These are phyloP conservation scores for Temnothorax ravouxi DNA, from an alignment of 2,888 invertebrate genomes.

Conservation along the genomic window DNA sequence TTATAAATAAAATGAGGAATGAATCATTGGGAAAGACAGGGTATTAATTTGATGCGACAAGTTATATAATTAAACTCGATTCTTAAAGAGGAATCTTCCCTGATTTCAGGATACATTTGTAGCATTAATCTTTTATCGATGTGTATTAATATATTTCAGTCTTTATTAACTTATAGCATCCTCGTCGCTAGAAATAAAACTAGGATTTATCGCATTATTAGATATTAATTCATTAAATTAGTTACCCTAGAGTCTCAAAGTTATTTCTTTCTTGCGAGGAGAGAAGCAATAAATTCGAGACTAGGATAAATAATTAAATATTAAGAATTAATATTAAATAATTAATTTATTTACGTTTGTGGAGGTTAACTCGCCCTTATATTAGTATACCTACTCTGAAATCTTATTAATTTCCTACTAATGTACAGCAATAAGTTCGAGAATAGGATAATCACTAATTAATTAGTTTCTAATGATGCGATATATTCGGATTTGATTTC, in stretches of 20 bases:
- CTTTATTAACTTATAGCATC: neutral
- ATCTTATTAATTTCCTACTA: slow-evolving; percentile 16
- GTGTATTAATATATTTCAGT: neutral
- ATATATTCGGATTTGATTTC: neutral
- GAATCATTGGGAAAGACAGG: neutral
- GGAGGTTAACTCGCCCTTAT: neutral
- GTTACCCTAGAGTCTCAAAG: neutral
- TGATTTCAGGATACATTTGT: neutral
- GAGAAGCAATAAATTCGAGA: neutral
- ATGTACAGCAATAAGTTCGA: neutral
- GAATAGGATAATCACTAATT: neutral
- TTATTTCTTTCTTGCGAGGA: neutral
- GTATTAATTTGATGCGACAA: neutral
- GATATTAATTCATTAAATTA: slow-evolving; percentile 8
- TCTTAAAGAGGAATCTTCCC: neutral
- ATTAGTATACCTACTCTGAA: neutral
- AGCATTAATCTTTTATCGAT: neutral
- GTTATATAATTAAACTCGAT: neutral
- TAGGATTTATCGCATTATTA: neutral
- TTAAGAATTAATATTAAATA: too few relatives aligned
- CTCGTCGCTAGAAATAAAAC: neutral
- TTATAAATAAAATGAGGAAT: neutral
- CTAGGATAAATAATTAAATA: too few relatives aligned
- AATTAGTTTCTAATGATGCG: neutral
- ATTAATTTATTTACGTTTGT: slow-evolving; percentile 1